Percentiles rank a stretch among this genome's conserved stretches.
Conservation (phyloP, 2,797 vertebrate species). For the Pitangus sulphuratus region DNA sequence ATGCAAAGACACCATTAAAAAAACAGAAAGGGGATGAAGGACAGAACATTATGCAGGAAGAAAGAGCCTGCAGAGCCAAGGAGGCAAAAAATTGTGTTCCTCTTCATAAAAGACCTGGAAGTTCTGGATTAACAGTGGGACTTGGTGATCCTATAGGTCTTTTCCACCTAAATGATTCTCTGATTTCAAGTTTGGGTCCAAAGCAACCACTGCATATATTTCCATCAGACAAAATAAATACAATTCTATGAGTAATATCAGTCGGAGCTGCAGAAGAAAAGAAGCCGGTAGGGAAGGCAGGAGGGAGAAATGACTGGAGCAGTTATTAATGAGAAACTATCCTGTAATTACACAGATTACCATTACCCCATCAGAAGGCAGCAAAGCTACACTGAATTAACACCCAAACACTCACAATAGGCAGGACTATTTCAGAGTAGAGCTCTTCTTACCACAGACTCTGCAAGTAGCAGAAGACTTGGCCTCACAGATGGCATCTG, state of each 20-base stretch:
- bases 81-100: not conserved
- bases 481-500: slow-evolving; percentile 2
- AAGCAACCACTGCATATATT: not conserved
- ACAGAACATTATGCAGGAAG: not conserved
- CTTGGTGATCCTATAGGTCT: not conserved
- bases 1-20: not conserved
- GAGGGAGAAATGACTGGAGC: not conserved
- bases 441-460: not conserved
- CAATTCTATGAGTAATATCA: not conserved
- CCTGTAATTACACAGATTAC: slow-evolving; percentile 29
- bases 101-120: not conserved
- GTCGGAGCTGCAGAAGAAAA: not conserved
- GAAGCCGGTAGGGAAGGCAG: not conserved
- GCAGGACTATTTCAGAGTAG: not conserved
- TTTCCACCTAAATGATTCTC: not conserved
- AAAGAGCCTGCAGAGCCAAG: not conserved
- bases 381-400: not conserved
- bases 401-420: not conserved
- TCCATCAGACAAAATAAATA: not conserved
- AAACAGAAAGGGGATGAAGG: not conserved
- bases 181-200: not conserved
- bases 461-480: not conserved
- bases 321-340: slow-evolving; percentile 34
- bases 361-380: not conserved
- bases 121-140: not conserved